These are phyloP conservation scores for Drosophila nikananu DNA, from an alignment of 1,140 invertebrate species.

Conservation along the genomic window DNA sequence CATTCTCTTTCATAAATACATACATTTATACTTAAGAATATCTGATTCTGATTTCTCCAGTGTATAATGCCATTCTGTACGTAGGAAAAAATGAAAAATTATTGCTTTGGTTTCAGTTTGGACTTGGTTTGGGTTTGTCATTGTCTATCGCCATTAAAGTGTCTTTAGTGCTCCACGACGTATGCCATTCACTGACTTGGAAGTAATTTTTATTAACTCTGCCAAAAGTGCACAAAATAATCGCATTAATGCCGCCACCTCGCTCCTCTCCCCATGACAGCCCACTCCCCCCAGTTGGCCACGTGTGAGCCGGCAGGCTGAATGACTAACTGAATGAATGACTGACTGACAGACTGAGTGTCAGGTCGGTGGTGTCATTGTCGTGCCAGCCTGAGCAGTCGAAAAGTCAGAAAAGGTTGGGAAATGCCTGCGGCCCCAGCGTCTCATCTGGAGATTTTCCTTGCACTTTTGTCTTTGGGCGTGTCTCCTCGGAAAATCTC, in stretches of 20 bases:
- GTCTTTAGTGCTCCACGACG: constrained; percentile 69
- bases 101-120: constrained; percentile 50
- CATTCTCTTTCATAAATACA: background rate
- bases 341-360: constrained; percentile 39
- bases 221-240: constrained; percentile 82
- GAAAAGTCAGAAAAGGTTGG: constrained; percentile 58
- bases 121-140: constrained; percentile 45
- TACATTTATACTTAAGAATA: background rate
- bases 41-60: background rate
- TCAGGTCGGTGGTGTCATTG: constrained; percentile 72
- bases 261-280: background rate
- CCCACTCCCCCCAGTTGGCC: constrained; percentile 35
- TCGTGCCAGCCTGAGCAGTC: constrained; percentile 48
- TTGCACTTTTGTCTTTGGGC: constrained; percentile 76
- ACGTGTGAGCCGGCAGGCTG: constrained; percentile 66
- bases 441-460: constrained; percentile 37
- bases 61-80: background rate
- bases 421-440: constrained; percentile 56
- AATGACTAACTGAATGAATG: constrained; percentile 53
- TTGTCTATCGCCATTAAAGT: constrained; percentile 79
- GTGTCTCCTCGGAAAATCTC: constrained; percentile 71
- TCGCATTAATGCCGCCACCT: constrained; percentile 71
- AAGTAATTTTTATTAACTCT: constrained; percentile 84
- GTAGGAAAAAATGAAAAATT: constrained; percentile 50
- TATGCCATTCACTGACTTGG: constrained; percentile 82